These are phyloP conservation scores for Leptinotarsa rubiginosa DNA, from an alignment of 2,888 invertebrate genomes.

Conservation along the genomic window DNA sequence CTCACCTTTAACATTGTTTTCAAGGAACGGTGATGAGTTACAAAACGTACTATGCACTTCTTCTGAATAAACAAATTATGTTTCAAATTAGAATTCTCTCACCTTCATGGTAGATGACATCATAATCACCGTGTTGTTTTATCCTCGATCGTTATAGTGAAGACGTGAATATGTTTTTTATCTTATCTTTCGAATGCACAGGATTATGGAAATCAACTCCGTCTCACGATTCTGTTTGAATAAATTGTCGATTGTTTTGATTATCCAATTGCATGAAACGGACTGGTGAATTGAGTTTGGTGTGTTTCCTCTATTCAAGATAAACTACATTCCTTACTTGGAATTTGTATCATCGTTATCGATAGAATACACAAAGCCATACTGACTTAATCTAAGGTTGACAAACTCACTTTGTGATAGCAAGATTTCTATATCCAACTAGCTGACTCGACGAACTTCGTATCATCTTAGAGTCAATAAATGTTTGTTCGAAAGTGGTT, in stretches of 20 bases:
- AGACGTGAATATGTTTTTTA: constrained; percentile 5
- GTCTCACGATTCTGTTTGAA: background rate
- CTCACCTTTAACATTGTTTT: too few species aligned
- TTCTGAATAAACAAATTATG: background rate
- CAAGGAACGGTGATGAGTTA: too few species aligned
- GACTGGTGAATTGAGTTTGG: background rate
- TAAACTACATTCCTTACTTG: too few species aligned
- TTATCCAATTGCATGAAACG: background rate
- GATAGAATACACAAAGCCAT: background rate
- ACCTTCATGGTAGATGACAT: constrained; percentile 34
- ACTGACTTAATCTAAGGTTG: background rate
- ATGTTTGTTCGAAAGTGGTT: too few species aligned
- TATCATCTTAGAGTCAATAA: too few species aligned
- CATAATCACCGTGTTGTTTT: constrained; percentile 1
- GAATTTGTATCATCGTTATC: background rate
- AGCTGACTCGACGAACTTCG: too few species aligned
- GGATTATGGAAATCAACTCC: constrained; percentile 5
- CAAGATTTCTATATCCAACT: too few species aligned
- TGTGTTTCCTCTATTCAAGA: too few species aligned
- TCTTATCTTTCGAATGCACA: constrained; percentile 9
- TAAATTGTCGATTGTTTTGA: background rate
- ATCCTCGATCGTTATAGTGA: background rate
- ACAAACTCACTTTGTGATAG: background rate
- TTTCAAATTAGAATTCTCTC: constrained; percentile 24
- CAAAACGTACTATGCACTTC: constrained; percentile 6